Evolutionary conservation across 2,113 vertebrate genomes (phyloP), one percentile per base, ranked within the genome.

Genomic region (Macrotus californicus): DNA sequence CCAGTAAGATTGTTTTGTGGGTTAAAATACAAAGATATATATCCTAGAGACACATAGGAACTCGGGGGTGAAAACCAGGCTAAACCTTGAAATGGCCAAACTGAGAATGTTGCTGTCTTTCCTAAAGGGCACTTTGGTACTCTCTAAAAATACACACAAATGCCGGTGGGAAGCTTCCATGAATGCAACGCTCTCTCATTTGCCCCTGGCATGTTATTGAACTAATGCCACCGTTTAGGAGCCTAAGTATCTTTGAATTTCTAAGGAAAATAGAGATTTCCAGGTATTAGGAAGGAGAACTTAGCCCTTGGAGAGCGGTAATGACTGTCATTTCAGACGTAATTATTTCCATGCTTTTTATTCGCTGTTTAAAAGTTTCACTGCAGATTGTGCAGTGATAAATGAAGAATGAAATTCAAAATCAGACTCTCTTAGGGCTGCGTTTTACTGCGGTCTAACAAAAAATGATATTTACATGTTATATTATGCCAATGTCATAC

Each of bases 321-420:
- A 86, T 69, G 66, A 69, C 24, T 34, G 13, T 61, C 16, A 39
- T 88, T 95, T 94, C 46, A 48, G 93, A 79, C 24, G 66, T 87
- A 76, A 81, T 94, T 94, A 95, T 91, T 72, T 83, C 64, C 66
- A 94, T 34, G 39, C 39, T 89, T 89, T 91, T 89, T 91, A 72
- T 54, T 87, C 41, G 54, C 18, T 73, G 56, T 91, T 85, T 83
- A 88, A 85, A 94, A 50, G 21, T 80, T 96, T 94, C 14, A 24
- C 31, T 77, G 67, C 50, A 92, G 94, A 89, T 9, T 46, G 43
- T 54, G 34, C 34, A 22, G 29, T 61, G 22, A 56, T 91, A 95
- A 91, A 81, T 52, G 66, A n/a, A 96, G 88, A 95, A 91, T 8
- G 34, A 83, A 97, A 72, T 94, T 92, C 81, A 93, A 94, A 75